These are phyloP conservation scores for Pterophyllum scalare DNA, from an alignment of 2,113 vertebrate genomes.

Conservation along the genomic window DNA sequence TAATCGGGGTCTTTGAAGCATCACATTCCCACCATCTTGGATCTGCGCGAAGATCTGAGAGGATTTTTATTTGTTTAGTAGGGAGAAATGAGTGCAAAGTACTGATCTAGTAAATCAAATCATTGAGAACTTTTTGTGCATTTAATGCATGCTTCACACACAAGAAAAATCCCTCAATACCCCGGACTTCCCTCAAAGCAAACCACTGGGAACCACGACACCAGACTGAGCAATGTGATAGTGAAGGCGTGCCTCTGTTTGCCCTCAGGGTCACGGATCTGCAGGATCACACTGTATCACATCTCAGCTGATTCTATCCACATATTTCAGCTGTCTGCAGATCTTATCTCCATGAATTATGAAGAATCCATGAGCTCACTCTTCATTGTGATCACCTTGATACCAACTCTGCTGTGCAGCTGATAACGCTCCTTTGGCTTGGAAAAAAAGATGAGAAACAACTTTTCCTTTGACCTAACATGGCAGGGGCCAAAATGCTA, in stretches of 20 bases:
- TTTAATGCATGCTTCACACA: no score
- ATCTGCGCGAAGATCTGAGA: background rate
- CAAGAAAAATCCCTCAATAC: background rate
- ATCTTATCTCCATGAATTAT: background rate
- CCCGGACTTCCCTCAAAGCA: no score
- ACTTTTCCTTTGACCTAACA: background rate
- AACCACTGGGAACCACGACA: background rate
- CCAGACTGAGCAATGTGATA: background rate
- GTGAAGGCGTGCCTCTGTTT: background rate
- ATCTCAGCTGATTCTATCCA: background rate
- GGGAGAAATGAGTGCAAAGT: background rate
- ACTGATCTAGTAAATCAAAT: background rate
- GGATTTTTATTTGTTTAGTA: no score
- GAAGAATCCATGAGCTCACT: background rate
- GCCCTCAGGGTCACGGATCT: background rate
- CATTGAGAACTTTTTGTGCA: background rate
- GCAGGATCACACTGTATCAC: background rate
- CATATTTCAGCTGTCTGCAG: background rate
- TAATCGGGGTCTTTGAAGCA: fast-evolving
- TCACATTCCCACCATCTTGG: background rate
- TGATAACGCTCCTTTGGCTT: background rate
- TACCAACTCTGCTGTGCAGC: background rate
- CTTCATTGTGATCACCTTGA: background rate
- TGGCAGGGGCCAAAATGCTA: no score
- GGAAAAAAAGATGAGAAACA: background rate